Base-by-base conservation (phyloP, 2,113 vertebrate species). In the Menidia beryllina region DNA sequence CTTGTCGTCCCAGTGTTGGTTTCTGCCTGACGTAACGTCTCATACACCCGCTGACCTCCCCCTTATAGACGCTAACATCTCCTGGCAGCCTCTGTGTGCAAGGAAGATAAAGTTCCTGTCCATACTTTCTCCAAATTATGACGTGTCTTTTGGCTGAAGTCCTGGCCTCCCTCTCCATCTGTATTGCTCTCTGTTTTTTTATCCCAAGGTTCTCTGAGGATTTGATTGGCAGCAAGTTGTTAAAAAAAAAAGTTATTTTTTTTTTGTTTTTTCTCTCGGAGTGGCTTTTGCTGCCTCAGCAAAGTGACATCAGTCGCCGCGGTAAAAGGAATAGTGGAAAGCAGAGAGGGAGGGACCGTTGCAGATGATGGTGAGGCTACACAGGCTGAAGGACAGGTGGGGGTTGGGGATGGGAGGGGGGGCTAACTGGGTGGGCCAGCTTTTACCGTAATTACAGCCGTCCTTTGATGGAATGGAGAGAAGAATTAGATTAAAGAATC, bases 271-370 rank as follows among this genome's bases (percentile, higher is more conserved):
- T 64, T 57, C n/a, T 81, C 63, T 23, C 9, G 25, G 19, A 45
- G 41, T 6, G n/a, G 47, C 23, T 91, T 92, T 84, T 89, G 91
- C 91, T 88, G 90, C 75, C 65, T 91, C 91, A 92, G 92, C 93
- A 71, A 74, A 87, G 82, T 93, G 91, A 92, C 91, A 93, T 93
- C 91, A 93, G 87, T 85, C 39, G 71, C 70, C 39, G 45, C 63
- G 71, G 68, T 83, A 77, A 62, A 69, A 77, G 75, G 53, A 55
- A 43, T 55, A 34, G 19, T 9, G 68, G 66, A 30, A 57, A 51
- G 66, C 62, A 39, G 69, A 54, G 43, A 23, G 78, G 3, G 65
- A 57, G 59, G 74, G 78, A 77, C 48, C 68, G 64, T 12, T 3
- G 7, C 66, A 38, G 41, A 62, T 62, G 66, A 54, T 26, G 25